A percentile compares a stretch with the other conserved stretches of the same genome.
These are phyloP conservation scores for Elegia similella DNA, from an alignment of 2,888 invertebrate species.

Conservation along the genomic window DNA sequence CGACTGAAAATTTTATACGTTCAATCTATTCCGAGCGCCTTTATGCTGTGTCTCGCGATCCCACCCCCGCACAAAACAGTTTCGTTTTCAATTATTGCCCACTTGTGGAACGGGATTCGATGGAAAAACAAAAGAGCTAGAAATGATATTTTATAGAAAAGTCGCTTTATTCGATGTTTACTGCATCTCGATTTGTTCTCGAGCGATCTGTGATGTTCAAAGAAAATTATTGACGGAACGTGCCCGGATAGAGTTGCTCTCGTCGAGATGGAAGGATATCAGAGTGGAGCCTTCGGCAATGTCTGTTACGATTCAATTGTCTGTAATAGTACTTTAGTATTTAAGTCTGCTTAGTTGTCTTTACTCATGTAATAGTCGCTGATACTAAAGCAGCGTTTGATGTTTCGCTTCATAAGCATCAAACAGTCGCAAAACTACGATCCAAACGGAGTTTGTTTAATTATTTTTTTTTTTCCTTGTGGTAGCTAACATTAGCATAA, in stretches of 20 bases:
- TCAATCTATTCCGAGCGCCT: conserved; percentile 80
- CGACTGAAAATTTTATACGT: conserved; percentile 81
- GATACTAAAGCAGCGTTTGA: no score
- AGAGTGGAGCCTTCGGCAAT: conserved; percentile 44
- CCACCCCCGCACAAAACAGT: conserved; percentile 72
- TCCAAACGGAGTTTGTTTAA: no score
- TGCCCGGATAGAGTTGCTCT: conserved; percentile 62
- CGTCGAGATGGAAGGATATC: conserved; percentile 46
- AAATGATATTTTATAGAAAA: conserved; percentile 80
- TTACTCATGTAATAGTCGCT: no score
- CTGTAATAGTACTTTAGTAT: conserved; percentile 46
- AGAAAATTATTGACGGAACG: conserved; percentile 79
- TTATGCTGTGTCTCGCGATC: conserved; percentile 77
- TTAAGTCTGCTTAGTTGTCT: conserved; percentile 35
- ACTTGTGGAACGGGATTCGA: conserved; percentile 78
- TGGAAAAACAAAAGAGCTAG: conserved; percentile 76
- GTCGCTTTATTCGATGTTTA: conserved; percentile 76
- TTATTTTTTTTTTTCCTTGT: no score
- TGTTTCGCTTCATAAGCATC: no score
- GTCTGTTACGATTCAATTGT: conserved; percentile 48
- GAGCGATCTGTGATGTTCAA: conserved; percentile 71
- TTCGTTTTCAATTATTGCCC: conserved; percentile 82
- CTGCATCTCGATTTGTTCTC: conserved; percentile 74
- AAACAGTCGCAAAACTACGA: no score
- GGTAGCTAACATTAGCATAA: no score